Percentiles rank a stretch among this genome's conserved stretches.
Evolutionary conservation across 1,140 invertebrate genomes (phyloP).

Genomic region (Leptoteleia sp.): DNA sequence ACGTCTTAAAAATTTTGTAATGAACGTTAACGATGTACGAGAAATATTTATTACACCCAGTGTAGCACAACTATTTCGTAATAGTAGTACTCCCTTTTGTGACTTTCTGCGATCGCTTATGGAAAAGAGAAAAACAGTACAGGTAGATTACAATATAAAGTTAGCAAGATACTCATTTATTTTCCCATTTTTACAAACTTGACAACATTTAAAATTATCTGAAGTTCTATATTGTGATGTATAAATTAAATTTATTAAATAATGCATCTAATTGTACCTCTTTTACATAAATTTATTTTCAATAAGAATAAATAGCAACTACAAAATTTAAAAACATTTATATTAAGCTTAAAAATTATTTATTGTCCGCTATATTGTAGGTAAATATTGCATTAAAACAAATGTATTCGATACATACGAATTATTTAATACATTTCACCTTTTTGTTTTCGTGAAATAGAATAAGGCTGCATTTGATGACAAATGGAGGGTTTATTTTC

Average conservation of each 20-base stretch:
- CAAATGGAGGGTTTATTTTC: conserved; percentile 71
- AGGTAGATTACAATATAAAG: too few relatives aligned
- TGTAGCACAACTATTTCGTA: conserved; percentile 69
- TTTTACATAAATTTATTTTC: too few relatives aligned
- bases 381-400: too few relatives aligned
- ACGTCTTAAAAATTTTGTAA: conserved; percentile 70
- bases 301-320: too few relatives aligned
- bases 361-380: too few relatives aligned
- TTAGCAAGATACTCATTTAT: too few relatives aligned
- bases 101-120: conserved; percentile 69
- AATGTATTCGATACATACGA: too few relatives aligned
- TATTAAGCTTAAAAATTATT: too few relatives aligned
- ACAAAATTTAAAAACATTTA: too few relatives aligned
- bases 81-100: conserved; percentile 70
- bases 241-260: conserved; percentile 1
- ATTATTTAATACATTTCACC: too few relatives aligned
- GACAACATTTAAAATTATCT: background rate
- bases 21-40: conserved; percentile 68
- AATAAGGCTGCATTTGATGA: conserved; percentile 61
- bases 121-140: conserved; percentile 67
- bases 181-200: too few relatives aligned
- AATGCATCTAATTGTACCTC: too few relatives aligned
- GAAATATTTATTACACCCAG: conserved; percentile 67
- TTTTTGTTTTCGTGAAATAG: conserved; percentile 5
- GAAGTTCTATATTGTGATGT: background rate